Evolutionary conservation across 1,140 invertebrate genomes (phyloP), one percentile per base, ranked within the genome.

Genomic region (Brachionus rotundiformis): DNA sequence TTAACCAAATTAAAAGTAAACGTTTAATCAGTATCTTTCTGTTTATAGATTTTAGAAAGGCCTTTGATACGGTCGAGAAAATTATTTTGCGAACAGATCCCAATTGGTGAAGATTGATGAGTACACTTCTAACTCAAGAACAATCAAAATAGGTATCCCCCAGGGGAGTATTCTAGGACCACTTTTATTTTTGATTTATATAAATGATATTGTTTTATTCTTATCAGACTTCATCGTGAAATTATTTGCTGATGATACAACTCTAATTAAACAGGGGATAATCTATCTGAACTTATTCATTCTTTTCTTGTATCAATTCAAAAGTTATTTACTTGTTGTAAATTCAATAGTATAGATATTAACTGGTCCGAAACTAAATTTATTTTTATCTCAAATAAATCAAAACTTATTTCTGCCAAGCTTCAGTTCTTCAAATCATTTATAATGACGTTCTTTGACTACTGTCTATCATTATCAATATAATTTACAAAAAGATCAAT

Each of bases 201-300:
- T 49, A 6, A 13, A 49, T 49, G 47, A 49, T n/a, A 49, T 49
- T 19, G 47, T 49, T 4, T n/a, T 4, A 4, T 49, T 6, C 19
- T 13, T 49, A 6, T 3, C 3, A n/a, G 47, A 49, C 13, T 49
- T 49, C 13, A 19, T 23, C 16, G 19, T 61, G n/a, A 61, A 61
- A 61, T 25, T 61, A 25, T 61, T 61, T 61, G 54, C 54, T 19
- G 54, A 61, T 23, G 54, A 61, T 23, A 61, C 54, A 61, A 61
- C 54, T 19, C 11, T 49, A 5, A 49, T 49, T n/a, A 49, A 49
- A 49, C 3, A 3, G 4, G 47, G 47, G 19, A 5, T 49, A 19
- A 49, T 3, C 47, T 49, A 49, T n/a, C 47, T n/a, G 19, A 19
- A n/a, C 19, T 49, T 13, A 19, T 49, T 49, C 13, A 49, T 49